Evolutionary conservation across 2,888 invertebrate species (phyloP), one percentile per base, ranked within the genome.

Genomic region (Noctua pronuba): DNA sequence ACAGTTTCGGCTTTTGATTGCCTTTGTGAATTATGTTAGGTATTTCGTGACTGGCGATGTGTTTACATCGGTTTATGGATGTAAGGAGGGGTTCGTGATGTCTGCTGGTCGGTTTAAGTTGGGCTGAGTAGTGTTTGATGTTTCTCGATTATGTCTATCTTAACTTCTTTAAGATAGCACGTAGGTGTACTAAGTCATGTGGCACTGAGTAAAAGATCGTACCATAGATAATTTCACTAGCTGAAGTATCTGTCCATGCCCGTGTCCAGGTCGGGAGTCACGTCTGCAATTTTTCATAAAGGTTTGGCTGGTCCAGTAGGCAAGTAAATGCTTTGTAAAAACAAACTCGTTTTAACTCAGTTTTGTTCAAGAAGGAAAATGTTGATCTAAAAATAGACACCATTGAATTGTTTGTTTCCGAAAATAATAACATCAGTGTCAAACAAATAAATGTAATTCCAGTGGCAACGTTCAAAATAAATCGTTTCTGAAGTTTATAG

Each of bases 1-100:
- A 80, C 86, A 86, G 88, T 87, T 88, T 85, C 80, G 75, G 82
- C 80, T 83, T 88, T 83, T 89, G 88, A 89, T 89, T 89, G 88
- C 89, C 87, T 87, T 82, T 84, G 87, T 88, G 85, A 87, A 85
- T 86, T 87, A 86, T 88, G 84, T 88, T 87, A 84, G 83, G 79
- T 80, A 77, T 86, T 79, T 79, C 83, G 80, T 78, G 82, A 80
- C 77, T 82, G 60, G 68, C 72, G 49, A 71, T 79, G 67, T 82
- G 79, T 79, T 79, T 79, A 82, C 73, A 82, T 72, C 79, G 64
- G 55, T 38, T 82, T 82, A 73, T 75, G 65, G 49, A 62, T 85
- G 84, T 82, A 38, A 55, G 18, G 18, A 55, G 28, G 21, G 73
- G 21, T 73, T 75, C 66, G 21, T 67, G n/a, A 41, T 18, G 46